These are phyloP conservation scores for Cecidostiba fungosa DNA, from an alignment of 2,888 invertebrate species.

Conservation along the genomic window DNA sequence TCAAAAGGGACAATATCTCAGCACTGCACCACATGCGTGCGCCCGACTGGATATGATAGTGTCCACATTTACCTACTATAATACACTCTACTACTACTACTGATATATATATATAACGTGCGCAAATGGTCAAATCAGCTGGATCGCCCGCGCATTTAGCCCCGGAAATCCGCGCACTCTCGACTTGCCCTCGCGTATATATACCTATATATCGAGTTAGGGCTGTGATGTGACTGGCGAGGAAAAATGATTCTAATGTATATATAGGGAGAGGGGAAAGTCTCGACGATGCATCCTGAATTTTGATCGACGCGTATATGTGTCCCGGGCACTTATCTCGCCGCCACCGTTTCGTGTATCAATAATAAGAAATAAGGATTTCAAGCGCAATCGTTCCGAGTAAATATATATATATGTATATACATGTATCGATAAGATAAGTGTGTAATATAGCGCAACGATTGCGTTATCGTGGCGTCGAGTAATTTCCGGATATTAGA, in stretches of 20 bases:
- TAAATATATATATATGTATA: too few relatives aligned
- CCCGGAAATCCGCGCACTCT: constrained; percentile 36
- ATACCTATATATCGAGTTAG: constrained; percentile 6
- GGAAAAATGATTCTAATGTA: constrained; percentile 15
- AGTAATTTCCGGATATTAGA: constrained; percentile 1
- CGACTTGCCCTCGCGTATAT: neutral
- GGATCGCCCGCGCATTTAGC: constrained; percentile 41
- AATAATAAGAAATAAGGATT: neutral
- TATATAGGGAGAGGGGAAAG: neutral
- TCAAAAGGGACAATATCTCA: constrained; percentile 1
- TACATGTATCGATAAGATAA: too few relatives aligned
- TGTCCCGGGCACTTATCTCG: neutral
- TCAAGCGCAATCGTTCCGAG: too few relatives aligned
- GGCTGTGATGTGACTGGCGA: constrained; percentile 23
- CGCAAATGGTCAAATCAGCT: constrained; percentile 29
- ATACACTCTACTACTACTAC: too few relatives aligned
- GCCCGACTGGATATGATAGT: neutral
- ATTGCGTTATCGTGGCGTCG: neutral
- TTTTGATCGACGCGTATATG: constrained; percentile 43
- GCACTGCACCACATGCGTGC: neutral
- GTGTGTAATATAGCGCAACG: neutral
- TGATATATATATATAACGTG: neutral
- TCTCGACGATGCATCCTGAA: constrained; percentile 24
- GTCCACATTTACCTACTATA: neutral
- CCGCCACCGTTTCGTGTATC: neutral